A percentile compares a stretch with the other conserved stretches of the same genome.
Evolutionary conservation across 2,888 invertebrate genomes (phyloP).

Genomic region (Pinctada fucata): DNA sequence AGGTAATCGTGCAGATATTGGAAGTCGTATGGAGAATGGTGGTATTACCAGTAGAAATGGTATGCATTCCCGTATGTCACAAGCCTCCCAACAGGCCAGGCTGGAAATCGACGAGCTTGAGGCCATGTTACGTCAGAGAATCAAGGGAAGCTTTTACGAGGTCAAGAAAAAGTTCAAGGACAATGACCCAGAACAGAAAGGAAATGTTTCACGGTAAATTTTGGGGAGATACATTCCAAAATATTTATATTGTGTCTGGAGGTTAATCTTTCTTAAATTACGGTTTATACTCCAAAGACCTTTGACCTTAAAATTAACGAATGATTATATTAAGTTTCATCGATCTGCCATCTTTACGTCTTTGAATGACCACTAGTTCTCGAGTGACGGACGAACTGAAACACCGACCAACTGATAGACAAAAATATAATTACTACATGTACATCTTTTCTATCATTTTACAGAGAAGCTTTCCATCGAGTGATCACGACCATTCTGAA

Average conservation of each 20-base stretch:
- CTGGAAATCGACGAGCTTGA: slow-evolving; percentile 75
- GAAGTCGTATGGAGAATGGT: slow-evolving; percentile 50
- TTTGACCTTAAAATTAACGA: no score
- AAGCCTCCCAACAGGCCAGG: slow-evolving; percentile 69
- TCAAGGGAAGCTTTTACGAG: slow-evolving; percentile 70
- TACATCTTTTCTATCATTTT: slow-evolving; percentile 10
- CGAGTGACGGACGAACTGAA: no score
- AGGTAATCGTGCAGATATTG: slow-evolving; percentile 69
- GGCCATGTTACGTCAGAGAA: slow-evolving; percentile 67
- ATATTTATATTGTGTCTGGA: no score
- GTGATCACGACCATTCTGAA: slow-evolving; percentile 70
- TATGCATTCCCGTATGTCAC: slow-evolving; percentile 59
- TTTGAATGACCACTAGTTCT: no score
- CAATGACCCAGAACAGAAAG: slow-evolving; percentile 75
- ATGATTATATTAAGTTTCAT: no score
- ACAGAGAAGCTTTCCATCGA: slow-evolving; percentile 73
- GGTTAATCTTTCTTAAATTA: no score
- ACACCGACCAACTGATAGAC: no score
- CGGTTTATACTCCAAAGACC: no score
- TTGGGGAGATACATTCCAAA: no score
- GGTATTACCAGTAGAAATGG: slow-evolving; percentile 57
- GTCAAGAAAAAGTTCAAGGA: slow-evolving; percentile 74
- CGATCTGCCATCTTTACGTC: no score
- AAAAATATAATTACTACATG: no score
- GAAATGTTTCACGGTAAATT: slow-evolving; percentile 72